A percentile compares a stretch with the other conserved stretches of the same genome.
phyloP scores from a whole-genome alignment of 1,140 invertebrate genomes.

The Caenorhabditis tropicalis region DNA sequence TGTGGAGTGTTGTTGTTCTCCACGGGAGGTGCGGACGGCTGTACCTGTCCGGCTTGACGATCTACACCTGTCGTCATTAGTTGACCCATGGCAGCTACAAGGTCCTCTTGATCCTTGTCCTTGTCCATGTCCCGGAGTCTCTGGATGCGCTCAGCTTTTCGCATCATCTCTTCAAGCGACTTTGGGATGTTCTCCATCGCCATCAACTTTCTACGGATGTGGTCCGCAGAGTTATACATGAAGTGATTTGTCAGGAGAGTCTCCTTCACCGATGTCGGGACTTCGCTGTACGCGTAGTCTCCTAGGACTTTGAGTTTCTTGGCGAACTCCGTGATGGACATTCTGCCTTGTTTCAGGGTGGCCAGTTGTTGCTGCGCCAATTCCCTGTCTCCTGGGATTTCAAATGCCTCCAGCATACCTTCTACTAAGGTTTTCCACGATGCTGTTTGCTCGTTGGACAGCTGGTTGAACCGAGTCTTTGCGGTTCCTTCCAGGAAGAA shows the following conservation, averaged over 20 bases:
- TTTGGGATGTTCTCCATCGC: background rate
- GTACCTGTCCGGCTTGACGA: background rate
- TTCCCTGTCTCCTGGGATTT: background rate
- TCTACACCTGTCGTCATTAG: background rate
- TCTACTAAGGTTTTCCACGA: background rate
- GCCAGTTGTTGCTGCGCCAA: background rate
- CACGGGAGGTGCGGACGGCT: background rate
- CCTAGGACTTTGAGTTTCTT: background rate
- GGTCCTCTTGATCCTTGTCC: background rate
- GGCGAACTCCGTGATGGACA: background rate
- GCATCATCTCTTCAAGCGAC: background rate
- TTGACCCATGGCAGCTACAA: background rate
- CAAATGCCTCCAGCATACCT: background rate
- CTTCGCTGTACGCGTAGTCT: background rate
- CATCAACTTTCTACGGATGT: background rate
- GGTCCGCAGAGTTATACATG: background rate
- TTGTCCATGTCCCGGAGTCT: background rate
- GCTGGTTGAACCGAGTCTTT: background rate
- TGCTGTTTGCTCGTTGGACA: background rate
- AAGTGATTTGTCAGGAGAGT: background rate
- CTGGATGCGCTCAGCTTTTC: background rate
- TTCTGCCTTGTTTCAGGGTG: background rate
- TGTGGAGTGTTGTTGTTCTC: no score
- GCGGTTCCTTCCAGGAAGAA: background rate
- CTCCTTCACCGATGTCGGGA: background rate